These are phyloP conservation scores for Oncorhynchus nerka DNA, from an alignment of 2,113 vertebrate genomes.

Conservation along the genomic window DNA sequence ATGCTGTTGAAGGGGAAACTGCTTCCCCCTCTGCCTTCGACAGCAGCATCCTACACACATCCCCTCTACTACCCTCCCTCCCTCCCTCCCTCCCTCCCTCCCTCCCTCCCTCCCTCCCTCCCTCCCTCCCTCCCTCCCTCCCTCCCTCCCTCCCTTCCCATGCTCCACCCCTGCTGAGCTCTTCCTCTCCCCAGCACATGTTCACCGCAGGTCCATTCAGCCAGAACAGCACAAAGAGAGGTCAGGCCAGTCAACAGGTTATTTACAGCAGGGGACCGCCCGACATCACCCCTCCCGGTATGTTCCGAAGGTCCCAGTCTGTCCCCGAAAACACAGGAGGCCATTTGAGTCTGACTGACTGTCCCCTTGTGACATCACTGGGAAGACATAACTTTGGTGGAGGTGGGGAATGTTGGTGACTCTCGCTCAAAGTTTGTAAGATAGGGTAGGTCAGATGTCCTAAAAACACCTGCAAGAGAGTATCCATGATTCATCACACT, in stretches of 20 bases:
- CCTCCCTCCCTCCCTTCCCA: neutral
- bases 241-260: constrained; percentile 55
- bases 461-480: too few species aligned
- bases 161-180: constrained; percentile 39
- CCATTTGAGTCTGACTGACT: neutral
- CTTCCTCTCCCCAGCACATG: constrained; percentile 53
- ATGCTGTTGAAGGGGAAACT: constrained; percentile 25
- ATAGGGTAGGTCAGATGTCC: too few species aligned
- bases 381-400: neutral
- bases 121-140: neutral
- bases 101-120: neutral
- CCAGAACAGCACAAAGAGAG: constrained; percentile 44
- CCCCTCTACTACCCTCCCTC: constrained; percentile 9
- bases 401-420: neutral
- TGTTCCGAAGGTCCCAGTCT: neutral
- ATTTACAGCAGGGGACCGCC: neutral
- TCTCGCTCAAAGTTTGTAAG: neutral
- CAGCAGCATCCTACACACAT: too few species aligned
- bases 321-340: neutral
- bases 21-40: neutral
- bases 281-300: neutral
- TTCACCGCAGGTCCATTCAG: constrained; percentile 19
- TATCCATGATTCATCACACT: neutral
- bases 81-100: neutral
- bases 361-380: neutral